phyloP scores from a whole-genome alignment of 2,113 vertebrate species.

The Cisticola juncidis region DNA sequence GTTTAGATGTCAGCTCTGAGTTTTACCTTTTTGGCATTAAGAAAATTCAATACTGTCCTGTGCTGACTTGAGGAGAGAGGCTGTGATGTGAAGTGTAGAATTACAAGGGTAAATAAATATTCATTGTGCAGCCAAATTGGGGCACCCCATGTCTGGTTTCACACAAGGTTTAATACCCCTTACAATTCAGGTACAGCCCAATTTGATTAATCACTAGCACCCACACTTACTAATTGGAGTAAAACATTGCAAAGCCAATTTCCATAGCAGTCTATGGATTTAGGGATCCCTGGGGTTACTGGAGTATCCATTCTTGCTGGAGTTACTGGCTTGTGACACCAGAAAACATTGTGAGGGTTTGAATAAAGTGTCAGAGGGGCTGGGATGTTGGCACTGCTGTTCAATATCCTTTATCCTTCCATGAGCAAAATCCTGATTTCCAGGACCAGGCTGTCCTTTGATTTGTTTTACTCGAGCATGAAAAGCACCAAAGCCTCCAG shows the following conservation, averaged over 20 bases:
- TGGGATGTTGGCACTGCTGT: neutral
- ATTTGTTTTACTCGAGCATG: neutral
- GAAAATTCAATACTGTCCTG: fast-evolving
- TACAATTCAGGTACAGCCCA: neutral
- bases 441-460: neutral
- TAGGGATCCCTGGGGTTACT: neutral
- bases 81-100: neutral
- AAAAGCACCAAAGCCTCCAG: neutral
- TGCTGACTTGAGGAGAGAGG: neutral
- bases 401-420: neutral
- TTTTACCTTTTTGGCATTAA: neutral
- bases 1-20: neutral
- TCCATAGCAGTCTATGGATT: neutral
- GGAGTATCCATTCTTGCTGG: neutral
- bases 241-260: neutral
- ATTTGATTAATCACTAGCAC: neutral
- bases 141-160: neutral
- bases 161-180: neutral
- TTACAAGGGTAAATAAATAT: neutral
- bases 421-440: neutral
- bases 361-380: neutral
- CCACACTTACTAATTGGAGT: neutral
- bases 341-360: neutral
- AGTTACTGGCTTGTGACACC: neutral
- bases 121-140: neutral